These are phyloP conservation scores for Grantiella picta DNA, from an alignment of 2,113 vertebrate genomes.

Conservation along the genomic window DNA sequence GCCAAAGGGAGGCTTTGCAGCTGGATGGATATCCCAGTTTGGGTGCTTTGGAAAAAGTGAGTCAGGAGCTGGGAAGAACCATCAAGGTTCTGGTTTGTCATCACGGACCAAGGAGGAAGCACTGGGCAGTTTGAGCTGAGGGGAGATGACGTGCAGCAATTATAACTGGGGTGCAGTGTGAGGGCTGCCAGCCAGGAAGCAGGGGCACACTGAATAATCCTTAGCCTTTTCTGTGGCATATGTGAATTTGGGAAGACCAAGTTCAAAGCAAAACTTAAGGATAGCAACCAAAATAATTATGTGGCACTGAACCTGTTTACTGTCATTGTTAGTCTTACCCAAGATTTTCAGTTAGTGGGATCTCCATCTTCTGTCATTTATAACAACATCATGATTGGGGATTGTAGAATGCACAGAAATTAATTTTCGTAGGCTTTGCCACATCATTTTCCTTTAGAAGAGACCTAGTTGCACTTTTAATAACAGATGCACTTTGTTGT, in stretches of 20 bases:
- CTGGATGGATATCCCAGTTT: background rate
- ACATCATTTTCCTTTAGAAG: background rate
- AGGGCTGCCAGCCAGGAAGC: background rate
- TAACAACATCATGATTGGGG: background rate
- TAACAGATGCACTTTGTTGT: background rate
- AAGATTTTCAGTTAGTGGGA: background rate
- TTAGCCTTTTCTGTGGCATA: background rate
- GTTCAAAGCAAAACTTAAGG: background rate
- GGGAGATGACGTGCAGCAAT: background rate
- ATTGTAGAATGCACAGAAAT: background rate
- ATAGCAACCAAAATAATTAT: background rate
- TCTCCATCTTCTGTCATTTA: background rate
- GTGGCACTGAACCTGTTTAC: background rate
- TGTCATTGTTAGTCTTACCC: background rate
- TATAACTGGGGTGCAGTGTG: background rate
- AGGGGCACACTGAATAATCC: background rate
- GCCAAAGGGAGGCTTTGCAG: background rate
- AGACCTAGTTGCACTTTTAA: background rate
- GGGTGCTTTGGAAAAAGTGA: background rate
- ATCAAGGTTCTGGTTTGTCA: background rate
- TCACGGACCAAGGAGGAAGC: fast-evolving
- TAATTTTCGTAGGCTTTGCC: background rate
- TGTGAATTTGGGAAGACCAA: background rate
- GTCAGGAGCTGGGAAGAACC: background rate
- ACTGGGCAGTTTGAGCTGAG: background rate